Evolutionary conservation across 2,113 vertebrate species (phyloP), one percentile per base, ranked within the genome.

Genomic region (Morone chrysops): DNA sequence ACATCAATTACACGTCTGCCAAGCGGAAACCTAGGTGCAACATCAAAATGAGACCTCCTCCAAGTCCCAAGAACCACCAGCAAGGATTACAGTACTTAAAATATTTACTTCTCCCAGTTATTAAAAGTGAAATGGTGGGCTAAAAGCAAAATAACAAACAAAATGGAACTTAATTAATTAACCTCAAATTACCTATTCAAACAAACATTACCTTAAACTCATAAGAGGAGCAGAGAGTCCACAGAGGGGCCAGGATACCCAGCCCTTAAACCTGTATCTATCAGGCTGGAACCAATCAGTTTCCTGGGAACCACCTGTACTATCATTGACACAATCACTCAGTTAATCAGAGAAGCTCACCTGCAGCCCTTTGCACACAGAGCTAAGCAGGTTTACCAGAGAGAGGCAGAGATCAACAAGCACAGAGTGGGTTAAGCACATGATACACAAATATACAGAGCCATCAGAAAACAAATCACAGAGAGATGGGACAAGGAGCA

Each of bases 1-100:
- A 53, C 18, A 53, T 31, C 31, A 31, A 31, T 31, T 51, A 6
- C 18, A 17, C 16, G 5, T 16, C 14, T 18, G 50, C 18, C 16
- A 1, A 51, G 17, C 0, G 54, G 22, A 11, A 57, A 57, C 54
- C 10, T 2, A 6, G 4, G 20, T 10, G 53, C 53, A 54, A 10
- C 53, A 54, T 54, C 50, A 69, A 40, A 78, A 78, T 60, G 20
- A 69, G 43, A 41, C 31, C 22, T 22, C 47, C 47, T 75, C 60
- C 31, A 62, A 50, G 18, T 20, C 6, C 20, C 22, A 31, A 59
- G 8, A 59, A 36, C 11, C 18, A 48, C n/a, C n/a, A 59, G 41
- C 41, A 22, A 41, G 25, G 43, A 50, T n/a, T 40, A 59, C 43
- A 60, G 47, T 8, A 11, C 63, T 38, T 18, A 68, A 59, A 59